Conservation (phyloP, 2,797 vertebrate genomes). For the Moxostoma hubbsi region DNA sequence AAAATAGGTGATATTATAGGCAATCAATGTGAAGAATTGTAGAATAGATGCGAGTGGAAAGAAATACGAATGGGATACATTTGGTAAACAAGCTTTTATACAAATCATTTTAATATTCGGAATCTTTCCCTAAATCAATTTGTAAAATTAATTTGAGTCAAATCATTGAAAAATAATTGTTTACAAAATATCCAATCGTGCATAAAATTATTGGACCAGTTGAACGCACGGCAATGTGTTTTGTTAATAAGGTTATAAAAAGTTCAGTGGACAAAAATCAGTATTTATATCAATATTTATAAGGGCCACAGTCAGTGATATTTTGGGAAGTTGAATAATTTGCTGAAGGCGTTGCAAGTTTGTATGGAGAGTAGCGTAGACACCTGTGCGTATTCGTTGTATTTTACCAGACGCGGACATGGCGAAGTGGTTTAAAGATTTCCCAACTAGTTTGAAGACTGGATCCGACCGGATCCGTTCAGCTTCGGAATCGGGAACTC, state of each 20-base stretch:
- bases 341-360: conserved; percentile 34
- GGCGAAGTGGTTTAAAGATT: conserved; percentile 97
- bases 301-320: not conserved
- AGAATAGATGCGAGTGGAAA: conserved; percentile 42
- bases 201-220: not conserved
- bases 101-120: conserved; percentile 42
- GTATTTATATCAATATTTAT: not conserved
- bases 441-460: conserved; percentile 90
- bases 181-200: not conserved
- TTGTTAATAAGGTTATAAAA: not conserved
- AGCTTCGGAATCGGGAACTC: conserved; percentile 80
- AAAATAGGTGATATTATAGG: conserved; percentile 26
- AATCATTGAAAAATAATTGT: not conserved
- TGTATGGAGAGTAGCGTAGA: conserved; percentile 54
- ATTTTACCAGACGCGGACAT: conserved; percentile 69
- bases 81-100: conserved; percentile 39
- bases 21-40: conserved; percentile 36
- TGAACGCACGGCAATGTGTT: not conserved
- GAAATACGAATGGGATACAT: conserved; percentile 62
- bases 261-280: not conserved
- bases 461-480: conserved; percentile 85
- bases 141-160: not conserved
- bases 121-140: conserved; percentile 42
- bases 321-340: not conserved
- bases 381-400: conserved; percentile 35